These are phyloP conservation scores for Sphyrna mokarran DNA, from an alignment of 2,113 vertebrate species.

Conservation along the genomic window DNA sequence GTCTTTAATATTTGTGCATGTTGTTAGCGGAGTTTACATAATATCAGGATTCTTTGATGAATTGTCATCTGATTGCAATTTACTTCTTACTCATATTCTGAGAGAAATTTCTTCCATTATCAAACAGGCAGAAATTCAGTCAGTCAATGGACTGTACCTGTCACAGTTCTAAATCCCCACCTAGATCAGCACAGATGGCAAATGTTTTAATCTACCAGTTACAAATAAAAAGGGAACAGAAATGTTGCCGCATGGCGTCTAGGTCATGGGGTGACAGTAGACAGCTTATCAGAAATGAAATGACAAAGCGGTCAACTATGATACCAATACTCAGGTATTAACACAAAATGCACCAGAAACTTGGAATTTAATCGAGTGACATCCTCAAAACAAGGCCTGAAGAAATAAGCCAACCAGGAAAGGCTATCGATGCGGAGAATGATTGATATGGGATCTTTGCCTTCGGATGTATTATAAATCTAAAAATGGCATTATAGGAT, in stretches of 20 bases:
- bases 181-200: neutral
- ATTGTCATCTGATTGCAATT: neutral
- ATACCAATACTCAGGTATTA: neutral
- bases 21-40: neutral
- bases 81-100: neutral
- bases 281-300: neutral
- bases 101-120: neutral
- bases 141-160: neutral
- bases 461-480: neutral
- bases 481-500: neutral
- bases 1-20: neutral
- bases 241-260: too few relatives aligned
- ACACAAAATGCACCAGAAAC: neutral
- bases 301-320: neutral
- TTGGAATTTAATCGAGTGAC: neutral
- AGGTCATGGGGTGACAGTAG: too few relatives aligned
- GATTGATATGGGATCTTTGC: neutral
- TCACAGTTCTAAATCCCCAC: neutral
- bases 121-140: neutral
- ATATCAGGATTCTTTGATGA: neutral
- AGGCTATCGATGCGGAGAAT: neutral
- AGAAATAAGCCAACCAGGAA: neutral
- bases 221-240: too few relatives aligned
- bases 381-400: neutral
- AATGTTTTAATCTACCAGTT: neutral